These are phyloP conservation scores for Emydocephalus ijimae DNA, from an alignment of 2,113 vertebrate species.

Conservation along the genomic window DNA sequence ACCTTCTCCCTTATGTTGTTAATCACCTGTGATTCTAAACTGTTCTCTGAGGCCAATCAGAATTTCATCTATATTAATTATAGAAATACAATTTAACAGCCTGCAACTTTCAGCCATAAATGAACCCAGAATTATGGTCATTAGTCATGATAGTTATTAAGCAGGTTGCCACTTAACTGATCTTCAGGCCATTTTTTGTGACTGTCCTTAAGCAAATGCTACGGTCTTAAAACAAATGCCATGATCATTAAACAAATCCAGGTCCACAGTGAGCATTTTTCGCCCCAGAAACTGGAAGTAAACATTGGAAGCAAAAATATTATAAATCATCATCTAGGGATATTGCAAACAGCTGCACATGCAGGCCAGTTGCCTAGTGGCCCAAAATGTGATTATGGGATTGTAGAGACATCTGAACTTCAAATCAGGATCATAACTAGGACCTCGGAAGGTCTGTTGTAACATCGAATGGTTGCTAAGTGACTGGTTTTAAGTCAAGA, in stretches of 20 bases:
- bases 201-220: neutral
- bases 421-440: neutral
- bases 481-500: neutral
- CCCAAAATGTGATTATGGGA: neutral
- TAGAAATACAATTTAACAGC: neutral
- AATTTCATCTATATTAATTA: neutral
- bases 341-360: neutral
- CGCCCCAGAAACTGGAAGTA: neutral
- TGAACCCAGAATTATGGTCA: neutral
- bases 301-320: neutral
- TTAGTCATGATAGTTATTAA: neutral
- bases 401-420: neutral
- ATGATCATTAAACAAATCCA: neutral
- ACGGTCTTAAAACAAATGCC: neutral
- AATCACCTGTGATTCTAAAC: neutral
- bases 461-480: too few relatives aligned
- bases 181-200: neutral
- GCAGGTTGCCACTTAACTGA: neutral
- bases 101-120: neutral
- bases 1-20: neutral
- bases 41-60: neutral
- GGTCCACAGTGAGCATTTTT: neutral
- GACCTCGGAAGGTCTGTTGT: too few relatives aligned
- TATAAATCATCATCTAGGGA: neutral
- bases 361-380: neutral